Evolutionary conservation across 1,140 invertebrate species (phyloP), one percentile per base, ranked within the genome.

Genomic region (Acromyrmex heyeri): DNA sequence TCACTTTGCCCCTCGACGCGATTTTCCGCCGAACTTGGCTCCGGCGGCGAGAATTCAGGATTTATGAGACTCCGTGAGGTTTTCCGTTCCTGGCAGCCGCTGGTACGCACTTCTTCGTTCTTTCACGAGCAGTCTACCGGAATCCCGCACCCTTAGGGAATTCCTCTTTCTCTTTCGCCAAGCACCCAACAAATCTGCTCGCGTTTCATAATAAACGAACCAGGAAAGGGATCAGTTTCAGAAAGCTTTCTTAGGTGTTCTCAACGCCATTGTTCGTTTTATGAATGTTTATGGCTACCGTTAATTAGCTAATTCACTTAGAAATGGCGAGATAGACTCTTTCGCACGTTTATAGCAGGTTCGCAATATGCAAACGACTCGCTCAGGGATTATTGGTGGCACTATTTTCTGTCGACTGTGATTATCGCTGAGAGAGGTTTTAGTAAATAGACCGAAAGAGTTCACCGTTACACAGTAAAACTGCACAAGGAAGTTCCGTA

Each of bases 391-490:
- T 21, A 73, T 83, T 16, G 79, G 27, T 38, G 24, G 38, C 55
- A 62, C 55, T 82, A 61, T 50, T 50, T 61, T 21, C 24, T 30
- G 27, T n/a, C 69, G 69, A 62, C 69, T 34, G 14, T 34, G 18
- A 48, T 82, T 75, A 75, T 83, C 79, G 55, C 21, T 1, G 14
- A 21, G 53, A 73, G 55, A 61, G 7, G 24, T 62, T 83, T 72
- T 50, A 62, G 34, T 44, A 85, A 85, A 85, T 85, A 85, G 82
- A 87, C 82, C 86, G 81, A 83, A 83, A 87, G 64, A 65, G 44
- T 85, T 85, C 81, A 87, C 81, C 79, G 86, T 87, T 85, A 86
- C 55, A 4, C 18, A 27, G 55, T 30, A 82, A 65, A 82, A 72
- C 79, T 12, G 64, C 76, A 27, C 38, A 65, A 70, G 78, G 16